phyloP scores from a whole-genome alignment of 37 sponge, comb jelly and placozoan species.

The Mnemiopsis leidyi region DNA sequence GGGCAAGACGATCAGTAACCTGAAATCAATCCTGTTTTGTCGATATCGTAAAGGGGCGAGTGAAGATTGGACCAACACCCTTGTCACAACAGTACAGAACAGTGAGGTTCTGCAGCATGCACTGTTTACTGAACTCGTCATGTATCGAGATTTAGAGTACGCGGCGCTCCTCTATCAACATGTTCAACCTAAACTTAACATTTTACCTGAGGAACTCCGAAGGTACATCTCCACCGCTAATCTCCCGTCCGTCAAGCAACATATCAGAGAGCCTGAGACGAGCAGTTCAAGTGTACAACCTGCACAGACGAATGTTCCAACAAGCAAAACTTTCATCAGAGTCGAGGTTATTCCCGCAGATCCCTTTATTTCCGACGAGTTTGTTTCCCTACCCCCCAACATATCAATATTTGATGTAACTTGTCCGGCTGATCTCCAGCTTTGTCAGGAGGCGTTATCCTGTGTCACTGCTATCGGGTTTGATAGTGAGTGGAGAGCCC shows the following conservation, averaged over 20 bases:
- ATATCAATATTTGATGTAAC: not conserved
- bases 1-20: slow-evolving; percentile 23
- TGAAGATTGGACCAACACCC: not conserved
- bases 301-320: not conserved
- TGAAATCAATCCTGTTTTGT: slow-evolving; percentile 4
- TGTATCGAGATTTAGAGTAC: slow-evolving; percentile 23
- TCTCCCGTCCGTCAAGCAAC: not conserved
- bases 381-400: not conserved
- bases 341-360: not conserved
- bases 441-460: not conserved
- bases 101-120: not conserved
- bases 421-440: not conserved
- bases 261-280: not conserved
- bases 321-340: not conserved
- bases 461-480: not conserved
- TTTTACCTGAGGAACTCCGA: not conserved
- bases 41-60: not conserved
- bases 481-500: slow-evolving; percentile 47
- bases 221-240: not conserved
- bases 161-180: not conserved
- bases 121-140: not conserved
- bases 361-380: not conserved
- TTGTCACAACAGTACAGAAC: not conserved
- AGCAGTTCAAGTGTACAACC: not conserved
- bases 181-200: not conserved